A percentile compares a stretch with the other conserved stretches of the same genome.
Evolutionary conservation across 2,888 invertebrate species (phyloP).

Genomic region (Celastrina argiolus): DNA sequence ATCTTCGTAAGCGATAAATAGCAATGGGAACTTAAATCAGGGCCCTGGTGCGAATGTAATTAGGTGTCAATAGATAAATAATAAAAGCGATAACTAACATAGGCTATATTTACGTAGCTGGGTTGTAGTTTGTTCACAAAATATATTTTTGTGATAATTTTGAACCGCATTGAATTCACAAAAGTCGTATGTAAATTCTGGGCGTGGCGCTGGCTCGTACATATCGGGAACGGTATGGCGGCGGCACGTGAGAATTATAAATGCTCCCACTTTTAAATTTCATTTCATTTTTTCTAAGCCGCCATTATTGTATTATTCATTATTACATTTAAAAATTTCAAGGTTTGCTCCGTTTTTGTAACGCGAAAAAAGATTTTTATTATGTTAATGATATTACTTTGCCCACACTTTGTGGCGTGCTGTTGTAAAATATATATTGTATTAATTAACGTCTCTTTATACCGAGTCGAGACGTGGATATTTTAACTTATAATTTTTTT

Average conservation of each 20-base stretch:
- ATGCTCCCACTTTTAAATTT: constrained; percentile 27
- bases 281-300: constrained; percentile 28
- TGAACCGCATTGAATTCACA: constrained; percentile 33
- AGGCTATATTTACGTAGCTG: no score
- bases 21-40: no score
- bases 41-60: no score
- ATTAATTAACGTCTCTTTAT: no score
- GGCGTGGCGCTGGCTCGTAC: constrained; percentile 26
- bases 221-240: constrained; percentile 33
- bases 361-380: neutral
- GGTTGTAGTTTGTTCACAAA: no score
- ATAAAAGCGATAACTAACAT: no score
- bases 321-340: neutral
- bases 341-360: neutral
- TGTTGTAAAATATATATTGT: no score
- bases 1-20: no score
- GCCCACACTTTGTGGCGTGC: neutral
- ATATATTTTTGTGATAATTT: constrained; percentile 31
- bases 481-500: no score
- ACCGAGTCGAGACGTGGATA: no score
- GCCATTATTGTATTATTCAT: constrained; percentile 5
- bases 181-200: constrained; percentile 30
- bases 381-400: neutral
- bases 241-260: constrained; percentile 26
- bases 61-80: no score